Evolutionary conservation across 2,113 vertebrate species (phyloP).

Genomic region (Cardinalis cardinalis): DNA sequence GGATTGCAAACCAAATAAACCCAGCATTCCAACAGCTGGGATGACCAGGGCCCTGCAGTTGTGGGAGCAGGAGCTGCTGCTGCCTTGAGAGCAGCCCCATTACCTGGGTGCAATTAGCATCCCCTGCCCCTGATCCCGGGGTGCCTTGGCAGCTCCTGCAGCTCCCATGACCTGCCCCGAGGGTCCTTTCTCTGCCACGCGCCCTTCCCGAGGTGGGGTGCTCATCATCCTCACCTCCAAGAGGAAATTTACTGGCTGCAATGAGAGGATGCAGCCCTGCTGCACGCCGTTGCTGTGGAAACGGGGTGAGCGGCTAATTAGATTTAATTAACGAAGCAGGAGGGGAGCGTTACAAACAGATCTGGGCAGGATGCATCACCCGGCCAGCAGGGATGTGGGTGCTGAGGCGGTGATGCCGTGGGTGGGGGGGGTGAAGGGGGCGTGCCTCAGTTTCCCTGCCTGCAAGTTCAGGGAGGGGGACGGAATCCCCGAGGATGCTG

Average conservation of each 20-base stretch:
- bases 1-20: background rate
- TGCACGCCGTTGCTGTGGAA: conserved; percentile 51
- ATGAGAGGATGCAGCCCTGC: background rate
- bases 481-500: background rate
- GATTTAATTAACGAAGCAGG: conserved; percentile 50
- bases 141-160: background rate
- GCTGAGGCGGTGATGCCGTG: background rate
- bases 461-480: background rate
- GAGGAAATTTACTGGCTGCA: conserved; percentile 33
- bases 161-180: background rate
- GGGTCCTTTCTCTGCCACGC: background rate
- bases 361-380: background rate
- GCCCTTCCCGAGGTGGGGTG: background rate
- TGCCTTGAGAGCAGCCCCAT: background rate
- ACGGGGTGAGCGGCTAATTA: conserved; percentile 45
- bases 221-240: background rate
- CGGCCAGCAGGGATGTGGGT: background rate
- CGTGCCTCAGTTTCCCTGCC: background rate
- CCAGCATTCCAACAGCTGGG: background rate
- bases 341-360: background rate
- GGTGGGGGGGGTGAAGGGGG: background rate
- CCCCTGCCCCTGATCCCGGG: background rate
- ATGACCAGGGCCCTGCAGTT: fast-evolving
- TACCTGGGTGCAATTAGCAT: background rate
- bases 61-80: background rate